Conservation (phyloP, 1,140 invertebrate genomes). For the Pseudomyrmex gracilis region DNA sequence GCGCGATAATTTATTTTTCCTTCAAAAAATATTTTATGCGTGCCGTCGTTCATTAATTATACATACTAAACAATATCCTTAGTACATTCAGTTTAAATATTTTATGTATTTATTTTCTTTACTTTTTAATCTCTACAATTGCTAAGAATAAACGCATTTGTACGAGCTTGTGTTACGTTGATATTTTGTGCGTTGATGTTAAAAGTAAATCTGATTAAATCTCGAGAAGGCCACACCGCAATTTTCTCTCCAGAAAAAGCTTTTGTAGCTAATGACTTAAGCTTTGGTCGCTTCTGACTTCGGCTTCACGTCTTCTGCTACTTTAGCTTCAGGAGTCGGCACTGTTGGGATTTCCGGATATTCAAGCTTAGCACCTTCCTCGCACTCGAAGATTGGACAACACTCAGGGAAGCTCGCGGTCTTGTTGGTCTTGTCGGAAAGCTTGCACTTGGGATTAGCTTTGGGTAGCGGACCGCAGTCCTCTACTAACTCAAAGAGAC, state of each 20-base stretch:
- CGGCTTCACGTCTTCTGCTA: slow-evolving; percentile 82
- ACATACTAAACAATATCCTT: background rate
- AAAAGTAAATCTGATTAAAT: background rate
- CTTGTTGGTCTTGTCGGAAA: slow-evolving; percentile 94
- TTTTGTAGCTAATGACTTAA: slow-evolving; percentile 22
- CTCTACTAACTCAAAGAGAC: slow-evolving; percentile 93
- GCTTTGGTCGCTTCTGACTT: slow-evolving; percentile 47
- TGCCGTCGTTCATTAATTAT: background rate
- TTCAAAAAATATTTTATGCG: background rate
- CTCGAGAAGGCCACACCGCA: slow-evolving; percentile 23
- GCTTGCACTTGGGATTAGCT: slow-evolving; percentile 94
- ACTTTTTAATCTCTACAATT: too few relatives aligned
- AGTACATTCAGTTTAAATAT: background rate
- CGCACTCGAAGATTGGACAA: slow-evolving; percentile 94
- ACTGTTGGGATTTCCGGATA: slow-evolving; percentile 92
- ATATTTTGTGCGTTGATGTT: background rate
- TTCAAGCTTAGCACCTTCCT: slow-evolving; percentile 92
- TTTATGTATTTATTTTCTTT: background rate
- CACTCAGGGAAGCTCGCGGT: slow-evolving; percentile 94
- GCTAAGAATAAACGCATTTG: too few relatives aligned
- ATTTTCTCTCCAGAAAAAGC: background rate
- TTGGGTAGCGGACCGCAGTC: slow-evolving; percentile 95
- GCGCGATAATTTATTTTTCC: slow-evolving; percentile 8
- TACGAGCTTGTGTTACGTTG: background rate
- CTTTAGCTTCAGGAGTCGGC: slow-evolving; percentile 85